Evolutionary conservation across 2,113 vertebrate genomes (phyloP).

Genomic region (Panurus biarmicus): DNA sequence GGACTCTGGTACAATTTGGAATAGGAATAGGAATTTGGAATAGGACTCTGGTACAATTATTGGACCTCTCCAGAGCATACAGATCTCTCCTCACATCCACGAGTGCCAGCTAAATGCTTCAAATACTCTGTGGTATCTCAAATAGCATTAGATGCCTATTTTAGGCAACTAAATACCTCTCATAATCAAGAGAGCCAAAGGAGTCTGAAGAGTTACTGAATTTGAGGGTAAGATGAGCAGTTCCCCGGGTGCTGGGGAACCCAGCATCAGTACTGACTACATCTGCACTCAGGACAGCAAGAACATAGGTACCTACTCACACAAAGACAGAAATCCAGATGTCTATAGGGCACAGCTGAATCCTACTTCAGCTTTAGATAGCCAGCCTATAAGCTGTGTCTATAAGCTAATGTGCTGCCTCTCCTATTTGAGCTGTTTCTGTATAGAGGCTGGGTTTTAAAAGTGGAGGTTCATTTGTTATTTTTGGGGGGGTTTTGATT

Average conservation of each 20-base stretch:
- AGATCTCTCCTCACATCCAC: neutral
- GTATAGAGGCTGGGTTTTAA: neutral
- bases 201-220: neutral
- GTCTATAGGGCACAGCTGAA: neutral
- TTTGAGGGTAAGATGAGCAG: neutral
- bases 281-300: neutral
- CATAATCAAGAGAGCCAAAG: neutral
- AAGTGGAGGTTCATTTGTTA: neutral
- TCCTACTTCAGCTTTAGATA: neutral
- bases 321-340: neutral
- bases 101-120: neutral
- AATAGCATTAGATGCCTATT: neutral
- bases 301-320: neutral
- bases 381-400: neutral
- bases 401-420: neutral
- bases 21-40: too few relatives aligned
- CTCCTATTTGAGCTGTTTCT: neutral
- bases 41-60: neutral
- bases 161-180: neutral
- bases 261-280: neutral
- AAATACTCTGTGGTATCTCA: neutral
- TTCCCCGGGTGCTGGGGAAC: neutral
- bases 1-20: neutral
- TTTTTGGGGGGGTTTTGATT: rapidly evolving
- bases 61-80: neutral